A percentile compares a stretch with the other conserved stretches of the same genome.
These are phyloP conservation scores for Odontocerum albicorne DNA, from an alignment of 2,888 invertebrate species.

Conservation along the genomic window DNA sequence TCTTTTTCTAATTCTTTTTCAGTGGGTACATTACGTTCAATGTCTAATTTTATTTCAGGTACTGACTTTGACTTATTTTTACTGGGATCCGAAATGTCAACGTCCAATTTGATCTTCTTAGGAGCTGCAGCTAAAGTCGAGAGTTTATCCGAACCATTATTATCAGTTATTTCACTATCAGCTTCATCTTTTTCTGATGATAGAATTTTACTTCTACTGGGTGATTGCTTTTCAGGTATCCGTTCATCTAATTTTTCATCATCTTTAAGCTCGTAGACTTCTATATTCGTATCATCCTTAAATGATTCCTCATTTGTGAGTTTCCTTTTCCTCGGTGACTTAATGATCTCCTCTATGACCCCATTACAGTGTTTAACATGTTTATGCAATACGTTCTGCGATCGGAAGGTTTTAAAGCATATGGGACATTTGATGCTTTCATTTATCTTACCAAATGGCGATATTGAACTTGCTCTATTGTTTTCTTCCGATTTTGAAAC, in stretches of 20 bases:
- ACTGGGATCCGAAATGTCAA: neutral
- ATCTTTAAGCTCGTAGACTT: slow-evolving; percentile 1
- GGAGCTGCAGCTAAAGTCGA: too few relatives aligned
- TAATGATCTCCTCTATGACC: slow-evolving; percentile 34
- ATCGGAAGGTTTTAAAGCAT: slow-evolving; percentile 54
- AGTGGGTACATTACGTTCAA: neutral
- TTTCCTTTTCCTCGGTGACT: slow-evolving; percentile 26
- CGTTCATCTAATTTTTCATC: too few relatives aligned
- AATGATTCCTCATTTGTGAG: neutral
- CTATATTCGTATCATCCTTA: neutral
- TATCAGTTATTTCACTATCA: too few relatives aligned
- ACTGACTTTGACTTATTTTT: neutral
- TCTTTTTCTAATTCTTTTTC: neutral
- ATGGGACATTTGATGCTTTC: slow-evolving; percentile 57
- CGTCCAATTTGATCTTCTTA: too few relatives aligned
- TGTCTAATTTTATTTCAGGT: neutral
- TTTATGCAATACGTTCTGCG: slow-evolving; percentile 56
- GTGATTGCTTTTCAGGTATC: too few relatives aligned
- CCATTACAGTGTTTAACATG: slow-evolving; percentile 58
- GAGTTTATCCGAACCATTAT: too few relatives aligned
- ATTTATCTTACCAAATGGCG: slow-evolving; percentile 50
- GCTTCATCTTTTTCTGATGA: too few relatives aligned
- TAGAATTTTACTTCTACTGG: too few relatives aligned
- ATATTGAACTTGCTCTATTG: slow-evolving; percentile 42
- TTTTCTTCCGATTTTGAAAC: slow-evolving; percentile 37